Conservation (phyloP, 2,113 vertebrate genomes). For the Typhlomys cinereus region DNA sequence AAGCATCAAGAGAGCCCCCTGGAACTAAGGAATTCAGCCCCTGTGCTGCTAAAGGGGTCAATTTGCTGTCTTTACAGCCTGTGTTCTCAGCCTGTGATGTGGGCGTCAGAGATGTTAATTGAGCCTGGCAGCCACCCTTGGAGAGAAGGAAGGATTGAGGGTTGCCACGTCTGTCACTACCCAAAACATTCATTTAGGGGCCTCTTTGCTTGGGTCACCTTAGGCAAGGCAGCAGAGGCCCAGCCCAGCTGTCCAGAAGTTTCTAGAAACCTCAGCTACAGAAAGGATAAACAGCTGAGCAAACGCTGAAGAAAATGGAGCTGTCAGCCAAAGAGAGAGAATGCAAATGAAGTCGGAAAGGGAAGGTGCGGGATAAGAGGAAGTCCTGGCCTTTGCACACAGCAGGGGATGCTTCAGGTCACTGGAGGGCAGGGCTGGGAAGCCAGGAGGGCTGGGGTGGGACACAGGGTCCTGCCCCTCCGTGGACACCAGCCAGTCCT, state of each 20-base stretch:
- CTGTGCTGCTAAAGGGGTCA: neutral
- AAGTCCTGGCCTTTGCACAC: neutral
- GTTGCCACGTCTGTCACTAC: constrained; percentile 8
- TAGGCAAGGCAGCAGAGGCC: constrained; percentile 8
- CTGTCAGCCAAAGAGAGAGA: neutral
- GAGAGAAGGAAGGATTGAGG: constrained; percentile 31
- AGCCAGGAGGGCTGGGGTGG: neutral
- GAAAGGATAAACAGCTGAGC: constrained; percentile 51
- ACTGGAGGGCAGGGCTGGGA: neutral
- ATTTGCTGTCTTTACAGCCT: neutral
- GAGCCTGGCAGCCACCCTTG: neutral
- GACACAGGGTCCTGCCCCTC: neutral
- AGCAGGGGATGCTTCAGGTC: too few species aligned
- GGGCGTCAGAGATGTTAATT: constrained; percentile 21
- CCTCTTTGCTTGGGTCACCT: neutral
- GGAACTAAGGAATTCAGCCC: neutral
- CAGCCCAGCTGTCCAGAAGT: constrained; percentile 52
- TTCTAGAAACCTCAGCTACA: constrained; percentile 54
- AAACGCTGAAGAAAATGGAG: constrained; percentile 34
- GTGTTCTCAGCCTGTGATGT: neutral
- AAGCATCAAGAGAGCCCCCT: neutral
- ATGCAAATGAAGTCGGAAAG: neutral
- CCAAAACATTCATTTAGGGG: constrained; percentile 31
- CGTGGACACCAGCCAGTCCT: neutral
- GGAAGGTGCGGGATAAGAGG: neutral